Percentiles rank a stretch among this genome's conserved stretches.
Conservation (phyloP, 2,113 vertebrate genomes). For the Chaenogobius annularis region DNA sequence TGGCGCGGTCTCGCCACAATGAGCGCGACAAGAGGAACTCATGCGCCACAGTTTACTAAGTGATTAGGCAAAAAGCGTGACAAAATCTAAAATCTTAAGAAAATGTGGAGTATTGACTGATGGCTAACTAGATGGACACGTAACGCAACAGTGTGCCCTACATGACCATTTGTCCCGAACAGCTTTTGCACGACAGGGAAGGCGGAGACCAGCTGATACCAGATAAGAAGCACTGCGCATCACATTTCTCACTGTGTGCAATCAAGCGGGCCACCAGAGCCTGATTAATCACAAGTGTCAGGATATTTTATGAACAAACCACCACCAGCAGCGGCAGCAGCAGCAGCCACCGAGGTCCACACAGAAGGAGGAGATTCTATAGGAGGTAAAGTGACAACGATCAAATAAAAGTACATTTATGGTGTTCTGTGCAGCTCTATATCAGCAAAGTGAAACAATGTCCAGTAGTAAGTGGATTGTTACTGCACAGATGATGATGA, state of each 20-base stretch:
- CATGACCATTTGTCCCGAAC: conserved; percentile 70
- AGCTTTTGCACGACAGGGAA: conserved; percentile 67
- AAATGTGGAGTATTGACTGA: neutral
- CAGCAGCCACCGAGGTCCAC: too few species aligned
- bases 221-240: conserved; percentile 34
- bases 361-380: neutral
- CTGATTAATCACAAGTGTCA: conserved; percentile 43
- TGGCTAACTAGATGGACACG: neutral
- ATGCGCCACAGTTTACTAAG: neutral
- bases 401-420: conserved; percentile 16
- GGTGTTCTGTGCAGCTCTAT: neutral
- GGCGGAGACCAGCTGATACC: conserved; percentile 54
- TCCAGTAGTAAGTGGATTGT: too few species aligned
- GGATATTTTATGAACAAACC: conserved; percentile 26
- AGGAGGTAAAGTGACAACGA: conserved; percentile 33
- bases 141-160: conserved; percentile 27
- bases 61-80: neutral
- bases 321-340: neutral
- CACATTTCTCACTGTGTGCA: conserved; percentile 51
- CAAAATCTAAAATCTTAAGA: neutral
- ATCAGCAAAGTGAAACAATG: too few species aligned
- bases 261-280: conserved; percentile 44
- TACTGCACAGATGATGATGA: conserved; percentile 13
- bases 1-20: too few species aligned
- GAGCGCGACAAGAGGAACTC: too few species aligned